Percentiles rank a stretch among this genome's conserved stretches.
Evolutionary conservation across 2,113 vertebrate species (phyloP).

Genomic region (Castor canadensis): DNA sequence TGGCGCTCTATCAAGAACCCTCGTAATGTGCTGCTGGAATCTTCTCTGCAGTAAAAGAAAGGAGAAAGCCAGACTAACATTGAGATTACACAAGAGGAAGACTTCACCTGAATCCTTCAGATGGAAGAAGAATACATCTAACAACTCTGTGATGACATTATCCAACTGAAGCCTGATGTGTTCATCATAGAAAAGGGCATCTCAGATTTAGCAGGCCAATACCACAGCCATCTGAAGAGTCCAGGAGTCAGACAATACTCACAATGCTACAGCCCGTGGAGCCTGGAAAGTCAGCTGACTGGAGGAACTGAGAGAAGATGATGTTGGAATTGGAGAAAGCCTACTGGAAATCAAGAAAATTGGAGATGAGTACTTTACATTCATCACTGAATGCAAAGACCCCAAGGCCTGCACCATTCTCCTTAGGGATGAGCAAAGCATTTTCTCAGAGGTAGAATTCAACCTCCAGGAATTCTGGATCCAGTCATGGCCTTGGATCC

Average conservation of each 20-base stretch:
- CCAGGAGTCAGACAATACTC: conserved; percentile 96
- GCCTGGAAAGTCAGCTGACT: conserved; percentile 95
- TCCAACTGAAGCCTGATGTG: conserved; percentile 94
- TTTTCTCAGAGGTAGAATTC: conserved; percentile 97
- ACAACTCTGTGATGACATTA: conserved; percentile 96
- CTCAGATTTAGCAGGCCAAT: conserved; percentile 96
- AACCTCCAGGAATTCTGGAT: conserved; percentile 99
- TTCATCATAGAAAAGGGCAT: conserved; percentile 97
- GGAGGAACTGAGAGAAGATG: conserved; percentile 95
- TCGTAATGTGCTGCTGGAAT: conserved; percentile 93
- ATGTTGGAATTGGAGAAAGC: conserved; percentile 91
- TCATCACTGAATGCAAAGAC: conserved; percentile 97
- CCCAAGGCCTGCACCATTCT: conserved; percentile 98
- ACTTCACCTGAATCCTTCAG: conserved; percentile 96
- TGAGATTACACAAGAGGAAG: conserved; percentile 96
- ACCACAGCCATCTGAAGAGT: conserved; percentile 95
- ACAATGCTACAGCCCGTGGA: conserved; percentile 96
- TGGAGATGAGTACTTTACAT: conserved; percentile 97
- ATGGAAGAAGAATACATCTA: conserved; percentile 98
- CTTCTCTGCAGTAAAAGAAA: conserved; percentile 97
- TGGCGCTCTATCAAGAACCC: conserved; percentile 93
- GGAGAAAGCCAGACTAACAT: conserved; percentile 99
- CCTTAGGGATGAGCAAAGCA: conserved; percentile 96
- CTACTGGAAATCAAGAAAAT: conserved; percentile 98
- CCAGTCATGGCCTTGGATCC: conserved; percentile 93